Conservation (phyloP, 2,888 invertebrate species). For the Lepidochrysops patricia region DNA sequence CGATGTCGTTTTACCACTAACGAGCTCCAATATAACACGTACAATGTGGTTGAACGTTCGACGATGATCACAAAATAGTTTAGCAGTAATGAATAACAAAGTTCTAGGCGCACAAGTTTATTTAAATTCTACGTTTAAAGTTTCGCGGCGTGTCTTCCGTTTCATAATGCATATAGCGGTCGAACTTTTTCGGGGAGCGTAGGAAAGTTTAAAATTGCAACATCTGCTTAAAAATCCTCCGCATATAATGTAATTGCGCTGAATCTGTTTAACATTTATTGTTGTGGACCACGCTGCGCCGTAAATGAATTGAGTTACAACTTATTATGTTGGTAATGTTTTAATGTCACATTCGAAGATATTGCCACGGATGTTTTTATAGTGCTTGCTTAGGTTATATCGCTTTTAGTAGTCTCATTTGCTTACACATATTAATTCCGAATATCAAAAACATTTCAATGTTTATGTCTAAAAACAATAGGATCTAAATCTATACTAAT, state of each 20-base stretch:
- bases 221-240: conserved; percentile 7
- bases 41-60: no score
- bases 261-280: conserved; percentile 8
- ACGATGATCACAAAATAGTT: not conserved
- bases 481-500: no score
- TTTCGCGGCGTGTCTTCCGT: not conserved
- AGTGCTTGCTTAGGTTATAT: not conserved
- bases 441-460: no score
- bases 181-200: conserved; percentile 1
- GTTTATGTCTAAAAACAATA: no score
- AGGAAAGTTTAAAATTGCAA: conserved; percentile 4
- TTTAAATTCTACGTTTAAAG: conserved; percentile 2
- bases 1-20: no score
- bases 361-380: not conserved
- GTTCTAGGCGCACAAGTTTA: not conserved
- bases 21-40: no score
- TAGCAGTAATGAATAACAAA: not conserved
- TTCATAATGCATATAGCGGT: not conserved
- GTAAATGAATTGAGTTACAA: not conserved
- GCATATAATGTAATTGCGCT: not conserved
- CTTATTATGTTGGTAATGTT: not conserved
- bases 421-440: no score
- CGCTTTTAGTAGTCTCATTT: no score
- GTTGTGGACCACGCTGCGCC: not conserved
- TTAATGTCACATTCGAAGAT: not conserved